Evolutionary conservation across 2,888 invertebrate species (phyloP), one percentile per base, ranked within the genome.

Genomic region (Erpobdella octoculata): DNA sequence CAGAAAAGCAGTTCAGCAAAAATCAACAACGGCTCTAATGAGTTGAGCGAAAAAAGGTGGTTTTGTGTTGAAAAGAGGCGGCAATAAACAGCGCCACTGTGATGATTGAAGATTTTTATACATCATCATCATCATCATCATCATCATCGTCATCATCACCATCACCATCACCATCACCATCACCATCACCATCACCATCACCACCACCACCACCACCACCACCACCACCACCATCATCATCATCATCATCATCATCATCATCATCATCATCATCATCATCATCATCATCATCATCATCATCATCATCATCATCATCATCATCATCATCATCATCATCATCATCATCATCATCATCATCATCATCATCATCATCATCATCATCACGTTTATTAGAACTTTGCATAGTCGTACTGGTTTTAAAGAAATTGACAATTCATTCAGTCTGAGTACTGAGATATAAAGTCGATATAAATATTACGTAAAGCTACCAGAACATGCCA

Each of bases 301-400:
- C 71, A 46, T 64, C 71, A 46, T 64, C 64, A 46, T 64, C 71
- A 46, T 64, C 71, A 71, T 64, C 71, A 46, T 46, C 71, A 71
- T 18, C 71, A 71, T 12, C 46, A 64, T 46, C 71, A 64, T 46
- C 69, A 69, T 65, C 69, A 69, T 2, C 69, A 69, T 8, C 69
- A 69, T 58, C 68, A 64, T 65, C 68, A 68, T 68, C 68, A 69
- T 64, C 61, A 69, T 69, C 69, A 69, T 59, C 36, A 70, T 59
- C 69, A 33, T 35, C 21, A 28, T 69, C 58, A 58, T 35, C 1
- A 15, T 41, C 41, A 38, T 67, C 67, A 66, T 64, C 59, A 64
- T 66, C 53, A 68, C 36, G 61, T 15, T 67, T 53, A 67, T 67
- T 12, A 9, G 41, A 41, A 41, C 41, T 38, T n/a, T n/a, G n/a